Percentiles rank a stretch among this genome's conserved stretches.
Evolutionary conservation across 2,113 vertebrate genomes (phyloP).

Genomic region (Leucopsar rothschildi): DNA sequence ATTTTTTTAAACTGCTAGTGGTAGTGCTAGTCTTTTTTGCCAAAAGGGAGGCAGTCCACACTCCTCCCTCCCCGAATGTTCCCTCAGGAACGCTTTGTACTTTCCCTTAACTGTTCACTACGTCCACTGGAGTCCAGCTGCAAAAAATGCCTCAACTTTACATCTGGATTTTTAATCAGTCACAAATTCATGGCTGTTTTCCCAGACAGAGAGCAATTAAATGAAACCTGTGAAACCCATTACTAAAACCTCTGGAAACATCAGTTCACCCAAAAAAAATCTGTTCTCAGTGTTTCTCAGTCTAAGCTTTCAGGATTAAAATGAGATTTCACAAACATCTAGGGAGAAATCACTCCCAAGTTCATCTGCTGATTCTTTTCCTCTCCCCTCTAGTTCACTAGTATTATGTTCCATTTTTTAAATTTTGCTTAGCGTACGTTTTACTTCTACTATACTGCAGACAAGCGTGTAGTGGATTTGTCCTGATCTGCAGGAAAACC

Average conservation of each 20-base stretch:
- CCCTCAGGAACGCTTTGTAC: constrained; percentile 2
- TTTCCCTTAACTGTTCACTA: constrained; percentile 15
- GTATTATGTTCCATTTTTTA: background rate
- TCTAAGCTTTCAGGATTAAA: background rate
- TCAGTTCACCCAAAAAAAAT: background rate
- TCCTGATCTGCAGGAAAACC: background rate
- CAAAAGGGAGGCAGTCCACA: background rate
- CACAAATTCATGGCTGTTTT: constrained; percentile 13
- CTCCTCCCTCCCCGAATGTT: background rate
- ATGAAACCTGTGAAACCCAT: constrained; percentile 5
- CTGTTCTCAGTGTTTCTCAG: background rate
- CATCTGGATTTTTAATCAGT: constrained; percentile 33
- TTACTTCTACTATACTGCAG: background rate
- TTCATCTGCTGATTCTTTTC: background rate
- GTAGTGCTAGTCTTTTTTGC: background rate
- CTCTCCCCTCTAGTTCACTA: background rate
- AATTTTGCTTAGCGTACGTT: background rate
- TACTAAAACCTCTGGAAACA: constrained; percentile 10
- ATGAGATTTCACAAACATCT: background rate
- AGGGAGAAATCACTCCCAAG: background rate
- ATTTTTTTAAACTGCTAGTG: background rate
- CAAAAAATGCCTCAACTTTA: background rate
- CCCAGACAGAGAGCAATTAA: constrained; percentile 19
- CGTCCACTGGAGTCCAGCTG: background rate
- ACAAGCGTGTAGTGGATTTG: background rate